A percentile compares a stretch with the other conserved stretches of the same genome.
Conservation (phyloP, 2,888 invertebrate species). For the Agonopterix subpropinquella region DNA sequence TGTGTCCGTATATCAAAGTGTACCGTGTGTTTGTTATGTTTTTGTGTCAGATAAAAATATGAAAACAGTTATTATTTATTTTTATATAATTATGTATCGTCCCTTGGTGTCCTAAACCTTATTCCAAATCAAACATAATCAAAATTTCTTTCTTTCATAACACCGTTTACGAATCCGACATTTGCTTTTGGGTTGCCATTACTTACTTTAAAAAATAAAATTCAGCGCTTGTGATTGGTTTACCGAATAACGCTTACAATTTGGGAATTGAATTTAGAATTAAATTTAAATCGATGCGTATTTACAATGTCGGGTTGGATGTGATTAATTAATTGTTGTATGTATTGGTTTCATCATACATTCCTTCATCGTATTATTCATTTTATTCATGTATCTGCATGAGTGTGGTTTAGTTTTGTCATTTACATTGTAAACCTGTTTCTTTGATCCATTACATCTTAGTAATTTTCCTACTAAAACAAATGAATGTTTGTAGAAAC, state of each 20-base stretch:
- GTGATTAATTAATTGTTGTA: constrained; percentile 35
- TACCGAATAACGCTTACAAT: constrained; percentile 57
- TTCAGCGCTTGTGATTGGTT: constrained; percentile 71
- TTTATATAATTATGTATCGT: constrained; percentile 11
- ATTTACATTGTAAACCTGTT: constrained; percentile 13
- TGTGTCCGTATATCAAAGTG: constrained; percentile 24
- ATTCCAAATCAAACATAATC: constrained; percentile 20
- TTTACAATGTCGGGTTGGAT: constrained; percentile 65
- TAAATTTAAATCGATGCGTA: constrained; percentile 21
- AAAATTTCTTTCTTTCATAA: constrained; percentile 12
- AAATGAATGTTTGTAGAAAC: background rate
- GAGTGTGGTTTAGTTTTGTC: constrained; percentile 65
- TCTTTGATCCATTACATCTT: constrained; percentile 29
- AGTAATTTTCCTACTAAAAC: constrained; percentile 13
- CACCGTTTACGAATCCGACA: constrained; percentile 58
- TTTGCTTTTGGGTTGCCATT: constrained; percentile 67
- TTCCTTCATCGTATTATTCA: constrained; percentile 18
- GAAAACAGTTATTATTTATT: too few species aligned
- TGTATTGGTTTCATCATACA: constrained; percentile 26
- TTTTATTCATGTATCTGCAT: constrained; percentile 61
- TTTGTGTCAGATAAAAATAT: background rate
- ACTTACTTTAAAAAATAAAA: constrained; percentile 35
- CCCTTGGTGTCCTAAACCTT: constrained; percentile 25
- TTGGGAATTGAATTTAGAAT: constrained; percentile 27
- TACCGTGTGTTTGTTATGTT: constrained; percentile 5